These are phyloP conservation scores for Pygathrix nemaeus DNA, from an alignment of 2,113 vertebrate genomes.

Conservation along the genomic window DNA sequence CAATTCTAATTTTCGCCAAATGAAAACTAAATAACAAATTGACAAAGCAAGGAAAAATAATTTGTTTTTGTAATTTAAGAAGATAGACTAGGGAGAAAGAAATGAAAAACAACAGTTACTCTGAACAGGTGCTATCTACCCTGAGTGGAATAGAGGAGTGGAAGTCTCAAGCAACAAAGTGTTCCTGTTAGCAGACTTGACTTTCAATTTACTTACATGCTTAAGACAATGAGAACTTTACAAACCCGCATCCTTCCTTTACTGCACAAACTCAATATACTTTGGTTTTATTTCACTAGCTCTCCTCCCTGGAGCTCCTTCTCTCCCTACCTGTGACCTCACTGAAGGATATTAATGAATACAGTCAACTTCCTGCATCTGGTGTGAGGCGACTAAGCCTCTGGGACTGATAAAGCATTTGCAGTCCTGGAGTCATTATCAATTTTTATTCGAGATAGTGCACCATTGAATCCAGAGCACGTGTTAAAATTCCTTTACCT, in stretches of 20 bases:
- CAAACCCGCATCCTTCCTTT: neutral
- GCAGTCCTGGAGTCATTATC: slow-evolving; percentile 61
- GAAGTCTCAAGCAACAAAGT: neutral
- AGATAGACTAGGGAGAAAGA: neutral
- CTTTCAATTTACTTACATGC: slow-evolving; percentile 49
- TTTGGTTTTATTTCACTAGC: slow-evolving; percentile 23
- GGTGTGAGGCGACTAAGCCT: slow-evolving; percentile 53
- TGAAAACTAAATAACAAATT: neutral
- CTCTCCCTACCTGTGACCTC: slow-evolving; percentile 53
- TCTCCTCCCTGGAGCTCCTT: neutral
- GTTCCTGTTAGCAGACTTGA: slow-evolving; percentile 21
- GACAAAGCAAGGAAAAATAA: neutral
- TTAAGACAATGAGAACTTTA: slow-evolving; percentile 26
- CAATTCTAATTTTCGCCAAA: slow-evolving; percentile 13
- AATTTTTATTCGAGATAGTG: slow-evolving; percentile 60
- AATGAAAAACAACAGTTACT: neutral
- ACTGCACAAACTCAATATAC: neutral
- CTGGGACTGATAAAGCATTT: slow-evolving; percentile 61
- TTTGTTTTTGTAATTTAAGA: neutral
- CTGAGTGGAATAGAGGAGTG: neutral
- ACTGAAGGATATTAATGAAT: slow-evolving; percentile 69
- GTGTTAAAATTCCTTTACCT: neutral
- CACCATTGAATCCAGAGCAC: slow-evolving; percentile 11
- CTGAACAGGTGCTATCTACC: neutral
- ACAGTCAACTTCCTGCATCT: slow-evolving; percentile 53